These are phyloP conservation scores for Calliphora vicina DNA, from an alignment of 1,140 invertebrate genomes.

Conservation along the genomic window DNA sequence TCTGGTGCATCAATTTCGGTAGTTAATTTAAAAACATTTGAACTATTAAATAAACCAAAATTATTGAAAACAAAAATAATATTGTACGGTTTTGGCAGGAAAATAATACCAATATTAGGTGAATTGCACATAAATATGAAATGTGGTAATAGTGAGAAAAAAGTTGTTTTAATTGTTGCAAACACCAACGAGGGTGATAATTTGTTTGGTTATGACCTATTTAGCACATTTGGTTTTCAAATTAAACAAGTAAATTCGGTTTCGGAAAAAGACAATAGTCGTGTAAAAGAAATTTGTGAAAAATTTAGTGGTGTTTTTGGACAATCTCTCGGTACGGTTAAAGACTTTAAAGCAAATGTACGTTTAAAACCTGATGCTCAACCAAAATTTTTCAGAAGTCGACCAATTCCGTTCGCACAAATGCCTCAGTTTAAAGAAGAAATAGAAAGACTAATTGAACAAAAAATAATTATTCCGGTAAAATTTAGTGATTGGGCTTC, in stretches of 20 bases:
- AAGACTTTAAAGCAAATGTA: slow-evolving; percentile 23
- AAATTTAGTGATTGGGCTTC: slow-evolving; percentile 51
- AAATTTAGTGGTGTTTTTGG: slow-evolving; percentile 15
- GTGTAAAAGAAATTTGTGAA: neutral
- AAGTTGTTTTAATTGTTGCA: neutral
- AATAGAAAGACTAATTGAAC: slow-evolving; percentile 43
- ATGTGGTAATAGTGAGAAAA: slow-evolving; percentile 29
- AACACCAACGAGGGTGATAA: neutral
- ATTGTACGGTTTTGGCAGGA: slow-evolving; percentile 30
- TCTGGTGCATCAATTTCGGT: slow-evolving; percentile 24
- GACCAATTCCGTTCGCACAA: slow-evolving; percentile 46
- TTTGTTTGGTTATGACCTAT: slow-evolving; percentile 23
- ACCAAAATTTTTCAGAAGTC: slow-evolving; percentile 28
- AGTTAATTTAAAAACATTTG: slow-evolving; percentile 10
- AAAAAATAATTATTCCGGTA: slow-evolving; percentile 43
- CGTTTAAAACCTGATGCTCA: slow-evolving; percentile 20
- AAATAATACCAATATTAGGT: neutral
- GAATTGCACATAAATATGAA: slow-evolving; percentile 24
- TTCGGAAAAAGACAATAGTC: neutral
- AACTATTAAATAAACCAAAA: slow-evolving; percentile 5
- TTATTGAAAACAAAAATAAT: neutral
- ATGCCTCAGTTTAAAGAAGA: slow-evolving; percentile 47
- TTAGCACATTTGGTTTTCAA: slow-evolving; percentile 32
- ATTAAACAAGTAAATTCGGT: slow-evolving; percentile 27
- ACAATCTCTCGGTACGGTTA: slow-evolving; percentile 19